Evolutionary conservation across 1,140 invertebrate genomes (phyloP).

Genomic region (Atta texana): DNA sequence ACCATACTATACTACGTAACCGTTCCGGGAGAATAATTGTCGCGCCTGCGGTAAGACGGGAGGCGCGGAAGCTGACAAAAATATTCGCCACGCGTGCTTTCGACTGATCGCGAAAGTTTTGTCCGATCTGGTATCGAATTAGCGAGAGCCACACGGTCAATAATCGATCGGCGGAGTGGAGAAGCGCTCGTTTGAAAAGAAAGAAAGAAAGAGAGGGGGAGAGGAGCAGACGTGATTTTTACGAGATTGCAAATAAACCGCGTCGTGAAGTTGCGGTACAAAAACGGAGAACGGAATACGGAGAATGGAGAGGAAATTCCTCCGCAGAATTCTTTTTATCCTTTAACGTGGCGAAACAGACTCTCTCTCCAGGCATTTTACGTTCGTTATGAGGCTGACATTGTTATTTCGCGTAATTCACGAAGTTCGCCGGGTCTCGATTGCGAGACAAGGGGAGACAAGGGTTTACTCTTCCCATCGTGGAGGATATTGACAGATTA

Average conservation of each 20-base stretch:
- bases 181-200: neutral
- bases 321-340: constrained; percentile 44
- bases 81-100: constrained; percentile 58
- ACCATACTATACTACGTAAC: constrained; percentile 55
- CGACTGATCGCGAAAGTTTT: constrained; percentile 69
- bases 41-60: constrained; percentile 52
- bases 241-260: constrained; percentile 65
- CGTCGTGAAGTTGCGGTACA: constrained; percentile 28
- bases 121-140: constrained; percentile 35
- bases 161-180: constrained; percentile 35
- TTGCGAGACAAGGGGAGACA: neutral
- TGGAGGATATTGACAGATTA: constrained; percentile 50
- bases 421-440: constrained; percentile 50
- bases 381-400: constrained; percentile 73
- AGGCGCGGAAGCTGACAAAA: constrained; percentile 47
- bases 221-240: constrained; percentile 41
- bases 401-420: constrained; percentile 78
- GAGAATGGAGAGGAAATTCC: neutral
- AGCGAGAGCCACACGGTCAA: constrained; percentile 26
- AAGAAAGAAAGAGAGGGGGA: neutral
- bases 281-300: constrained; percentile 1
- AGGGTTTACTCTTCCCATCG: neutral
- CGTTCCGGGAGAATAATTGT: constrained; percentile 68
- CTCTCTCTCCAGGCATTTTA: constrained; percentile 63
- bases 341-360: constrained; percentile 30